Evolutionary conservation across 1,140 invertebrate genomes (phyloP).

Genomic region (Leucophenga varia): DNA sequence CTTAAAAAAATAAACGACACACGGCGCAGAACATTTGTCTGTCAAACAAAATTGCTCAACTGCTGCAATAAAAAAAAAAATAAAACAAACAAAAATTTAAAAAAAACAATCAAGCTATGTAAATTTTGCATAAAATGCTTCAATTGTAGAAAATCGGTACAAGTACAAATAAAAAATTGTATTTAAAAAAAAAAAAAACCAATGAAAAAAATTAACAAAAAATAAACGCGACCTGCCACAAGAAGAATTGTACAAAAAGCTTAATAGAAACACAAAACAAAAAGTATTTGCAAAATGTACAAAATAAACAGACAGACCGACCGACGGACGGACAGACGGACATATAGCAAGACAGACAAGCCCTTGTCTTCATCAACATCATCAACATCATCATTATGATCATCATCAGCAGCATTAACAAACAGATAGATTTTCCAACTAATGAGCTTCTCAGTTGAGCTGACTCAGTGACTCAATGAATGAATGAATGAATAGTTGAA

Average conservation of each 20-base stretch:
- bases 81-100: conserved; percentile 25
- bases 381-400: too few relatives aligned
- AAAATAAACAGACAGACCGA: background rate
- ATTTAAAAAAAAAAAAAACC: conserved; percentile 23
- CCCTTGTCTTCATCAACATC: conserved; percentile 11
- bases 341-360: conserved; percentile 8
- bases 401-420: too few relatives aligned
- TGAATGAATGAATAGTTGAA: conserved; percentile 11
- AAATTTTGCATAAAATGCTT: conserved; percentile 51
- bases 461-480: conserved; percentile 29
- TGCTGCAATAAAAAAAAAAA: background rate
- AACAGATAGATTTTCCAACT: too few relatives aligned
- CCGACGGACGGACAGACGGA: conserved; percentile 5
- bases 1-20: too few relatives aligned
- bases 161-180: conserved; percentile 37
- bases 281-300: conserved; percentile 1
- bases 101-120: conserved; percentile 40
- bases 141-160: conserved; percentile 51
- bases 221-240: conserved; percentile 25
- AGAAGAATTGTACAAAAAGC: background rate
- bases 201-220: conserved; percentile 10
- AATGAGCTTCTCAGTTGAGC: background rate
- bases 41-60: conserved; percentile 53
- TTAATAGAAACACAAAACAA: too few relatives aligned
- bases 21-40: conserved; percentile 32